Evolutionary conservation across 2,888 invertebrate genomes (phyloP), one percentile per base, ranked within the genome.

Genomic region (Monochamus alternatus): DNA sequence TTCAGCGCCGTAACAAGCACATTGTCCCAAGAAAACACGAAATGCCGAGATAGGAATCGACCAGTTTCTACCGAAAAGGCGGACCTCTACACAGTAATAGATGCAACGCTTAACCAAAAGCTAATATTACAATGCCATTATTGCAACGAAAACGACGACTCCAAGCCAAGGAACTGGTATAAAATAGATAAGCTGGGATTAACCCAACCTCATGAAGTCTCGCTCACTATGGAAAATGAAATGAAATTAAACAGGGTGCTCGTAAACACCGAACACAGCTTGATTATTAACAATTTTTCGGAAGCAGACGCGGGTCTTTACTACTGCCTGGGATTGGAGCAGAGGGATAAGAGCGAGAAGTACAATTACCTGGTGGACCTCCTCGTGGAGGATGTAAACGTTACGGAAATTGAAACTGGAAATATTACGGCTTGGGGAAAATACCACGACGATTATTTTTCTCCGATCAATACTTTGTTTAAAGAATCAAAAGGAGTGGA

Each of bases 341-440:
- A 86, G 4, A 85, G 88, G 66, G 87, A 89, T 70, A 75, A 77
- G 10, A 85, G 89, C 59, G 87, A 90, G 51, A 89, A 90, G 83
- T 90, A 87, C 77, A 90, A 90, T 83, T 91, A 90, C 80, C 88
- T 90, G 64, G 83, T 91, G 14, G 91, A 91, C 83, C 85, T 90
- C 83, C 85, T 90, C 89, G 84, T 88, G 84, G 80, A 73, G 47
- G 77, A 76, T n/a, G 70, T 78, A n/a, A 76, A 75, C 12, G 38
- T 44, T 14, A 66, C 59, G 2, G 76, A 75, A 22, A 73, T 85
- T 1, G 89, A 88, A 81, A 87, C 82, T 67, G 91, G 91, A 68
- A 90, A 90, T 80, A 77, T 90, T 47, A 87, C 87, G 0, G 87
- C 89, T 60, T 92, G 91, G 92, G 85, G 87, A 72, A 87, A 88